A percentile compares a stretch with the other conserved stretches of the same genome.
Evolutionary conservation across 2,113 vertebrate genomes (phyloP).

Genomic region (human): DNA sequence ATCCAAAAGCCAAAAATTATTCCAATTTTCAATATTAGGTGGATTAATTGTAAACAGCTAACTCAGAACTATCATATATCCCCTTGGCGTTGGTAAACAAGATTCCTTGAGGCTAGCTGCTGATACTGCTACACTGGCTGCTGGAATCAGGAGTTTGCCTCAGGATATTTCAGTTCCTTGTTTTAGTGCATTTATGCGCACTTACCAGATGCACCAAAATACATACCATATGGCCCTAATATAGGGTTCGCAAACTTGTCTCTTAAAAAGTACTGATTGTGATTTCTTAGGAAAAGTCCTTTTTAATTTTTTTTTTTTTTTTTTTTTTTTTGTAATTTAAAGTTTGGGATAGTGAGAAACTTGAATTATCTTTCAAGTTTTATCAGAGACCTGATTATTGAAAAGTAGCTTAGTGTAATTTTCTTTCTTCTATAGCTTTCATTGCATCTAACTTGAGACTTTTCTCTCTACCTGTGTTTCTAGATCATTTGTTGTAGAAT

Average conservation of each 20-base stretch:
- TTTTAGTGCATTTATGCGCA: background rate
- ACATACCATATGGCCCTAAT: background rate
- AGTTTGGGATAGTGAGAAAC: background rate
- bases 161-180: background rate
- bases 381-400: background rate
- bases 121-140: background rate
- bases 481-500: background rate
- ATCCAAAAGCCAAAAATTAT: background rate
- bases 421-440: background rate
- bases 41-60: constrained; percentile 14
- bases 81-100: background rate
- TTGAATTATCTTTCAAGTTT: background rate
- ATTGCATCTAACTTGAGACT: background rate
- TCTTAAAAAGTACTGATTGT: constrained; percentile 45
- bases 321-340: background rate
- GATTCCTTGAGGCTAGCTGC: background rate
- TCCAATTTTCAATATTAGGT: background rate
- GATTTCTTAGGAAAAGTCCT: background rate
- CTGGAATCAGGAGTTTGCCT: constrained; percentile 25
- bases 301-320: background rate
- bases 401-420: background rate
- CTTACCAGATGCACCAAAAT: constrained; percentile 21
- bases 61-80: constrained; percentile 7
- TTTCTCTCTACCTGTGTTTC: background rate
- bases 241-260: constrained; percentile 39